Evolutionary conservation across 2,797 vertebrate genomes (phyloP).

Genomic region (Antrozous pallidus): DNA sequence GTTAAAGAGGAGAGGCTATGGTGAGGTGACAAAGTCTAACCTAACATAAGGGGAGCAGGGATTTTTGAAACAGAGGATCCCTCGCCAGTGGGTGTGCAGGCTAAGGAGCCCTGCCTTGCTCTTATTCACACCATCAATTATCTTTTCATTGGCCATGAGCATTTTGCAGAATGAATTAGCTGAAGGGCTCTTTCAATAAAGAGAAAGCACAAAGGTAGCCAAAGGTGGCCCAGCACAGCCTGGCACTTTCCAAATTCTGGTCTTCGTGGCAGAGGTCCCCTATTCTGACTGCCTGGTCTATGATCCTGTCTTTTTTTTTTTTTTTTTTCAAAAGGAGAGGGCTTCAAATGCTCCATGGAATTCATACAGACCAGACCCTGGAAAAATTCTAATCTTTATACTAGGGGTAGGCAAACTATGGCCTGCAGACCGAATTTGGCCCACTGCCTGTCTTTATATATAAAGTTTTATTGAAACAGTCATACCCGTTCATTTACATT

Average conservation of each 20-base stretch:
- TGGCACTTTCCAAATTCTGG: not conserved
- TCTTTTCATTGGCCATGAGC: not conserved
- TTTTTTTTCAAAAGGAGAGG: not conserved
- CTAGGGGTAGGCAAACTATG: not conserved
- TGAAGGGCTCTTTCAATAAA: not conserved
- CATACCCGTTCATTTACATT: not conserved
- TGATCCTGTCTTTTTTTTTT: not conserved
- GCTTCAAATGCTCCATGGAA: not conserved
- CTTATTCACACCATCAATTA: not conserved
- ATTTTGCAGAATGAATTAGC: not conserved
- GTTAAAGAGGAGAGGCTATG: not conserved
- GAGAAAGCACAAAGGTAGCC: not conserved
- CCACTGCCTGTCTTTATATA: not conserved
- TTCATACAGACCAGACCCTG: not conserved
- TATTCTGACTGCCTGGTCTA: not conserved
- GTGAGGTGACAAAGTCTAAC: not conserved
- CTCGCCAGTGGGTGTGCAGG: not conserved
- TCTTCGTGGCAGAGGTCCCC: not conserved
- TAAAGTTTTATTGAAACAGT: constrained; percentile 4
- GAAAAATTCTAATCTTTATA: not conserved
- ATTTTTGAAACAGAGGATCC: not conserved
- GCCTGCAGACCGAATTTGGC: not conserved
- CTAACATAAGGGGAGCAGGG: not conserved
- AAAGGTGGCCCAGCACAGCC: not conserved
- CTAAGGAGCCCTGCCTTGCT: not conserved